Evolutionary conservation across 2,888 invertebrate genomes (phyloP).

Genomic region (Branchipolynoe longqiensis): DNA sequence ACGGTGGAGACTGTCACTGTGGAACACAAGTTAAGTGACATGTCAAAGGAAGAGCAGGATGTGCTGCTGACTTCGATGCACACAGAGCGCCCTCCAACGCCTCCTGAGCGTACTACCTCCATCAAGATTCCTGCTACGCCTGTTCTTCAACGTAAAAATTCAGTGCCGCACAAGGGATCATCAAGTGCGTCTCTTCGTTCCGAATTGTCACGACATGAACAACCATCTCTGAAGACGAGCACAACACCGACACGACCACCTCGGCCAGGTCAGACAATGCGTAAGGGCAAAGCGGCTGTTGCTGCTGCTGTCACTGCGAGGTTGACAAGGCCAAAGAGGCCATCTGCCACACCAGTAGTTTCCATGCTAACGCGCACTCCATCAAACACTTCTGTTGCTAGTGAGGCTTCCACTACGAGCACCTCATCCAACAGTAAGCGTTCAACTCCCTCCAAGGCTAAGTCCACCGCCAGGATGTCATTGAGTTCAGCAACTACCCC

Average conservation of each 20-base stretch:
- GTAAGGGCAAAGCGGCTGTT: background rate
- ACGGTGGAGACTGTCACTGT: constrained; percentile 46
- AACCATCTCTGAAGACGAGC: background rate
- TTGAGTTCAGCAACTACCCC: background rate
- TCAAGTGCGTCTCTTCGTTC: background rate
- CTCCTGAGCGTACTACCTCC: constrained; percentile 59
- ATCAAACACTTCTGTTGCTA: constrained; percentile 63
- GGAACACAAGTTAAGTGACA: constrained; percentile 54
- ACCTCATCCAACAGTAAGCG: constrained; percentile 15
- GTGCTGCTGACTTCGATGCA: constrained; percentile 34
- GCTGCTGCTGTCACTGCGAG: constrained; percentile 61
- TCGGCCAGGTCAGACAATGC: background rate
- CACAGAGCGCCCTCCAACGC: constrained; percentile 57
- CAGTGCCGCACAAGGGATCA: background rate
- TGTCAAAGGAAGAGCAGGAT: constrained; percentile 54
- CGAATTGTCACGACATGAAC: background rate
- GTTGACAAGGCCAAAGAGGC: constrained; percentile 60
- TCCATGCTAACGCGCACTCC: constrained; percentile 54
- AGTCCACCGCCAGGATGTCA: constrained; percentile 17
- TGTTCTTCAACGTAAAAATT: background rate
- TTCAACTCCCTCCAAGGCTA: constrained; percentile 48
- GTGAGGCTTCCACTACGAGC: constrained; percentile 61
- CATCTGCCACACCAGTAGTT: constrained; percentile 19
- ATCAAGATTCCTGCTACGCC: constrained; percentile 35
- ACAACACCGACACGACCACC: constrained; percentile 20